Evolutionary conservation across 2,113 vertebrate genomes (phyloP).

Genomic region (Azemiops feae): DNA sequence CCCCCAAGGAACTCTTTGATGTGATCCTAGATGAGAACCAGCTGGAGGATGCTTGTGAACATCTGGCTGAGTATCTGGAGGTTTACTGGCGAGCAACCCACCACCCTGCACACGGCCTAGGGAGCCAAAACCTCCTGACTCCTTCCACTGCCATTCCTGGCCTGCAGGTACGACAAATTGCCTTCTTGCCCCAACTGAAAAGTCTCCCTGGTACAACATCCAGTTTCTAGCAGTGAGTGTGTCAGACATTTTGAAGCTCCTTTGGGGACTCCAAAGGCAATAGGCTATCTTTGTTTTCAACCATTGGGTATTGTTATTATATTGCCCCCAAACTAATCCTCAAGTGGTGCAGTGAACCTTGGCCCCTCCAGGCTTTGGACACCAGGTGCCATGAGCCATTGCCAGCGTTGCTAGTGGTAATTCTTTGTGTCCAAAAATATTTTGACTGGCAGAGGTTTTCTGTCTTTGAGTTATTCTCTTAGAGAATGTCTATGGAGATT

Average conservation of each 20-base stretch:
- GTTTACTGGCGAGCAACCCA: slow-evolving; percentile 95
- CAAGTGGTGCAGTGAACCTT: not conserved
- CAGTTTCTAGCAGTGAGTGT: too few relatives aligned
- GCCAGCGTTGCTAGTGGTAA: not conserved
- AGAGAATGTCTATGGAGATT: not conserved
- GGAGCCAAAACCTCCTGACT: slow-evolving; percentile 77
- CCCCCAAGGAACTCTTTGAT: slow-evolving; percentile 88
- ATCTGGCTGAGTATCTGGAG: slow-evolving; percentile 91
- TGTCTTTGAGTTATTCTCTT: not conserved
- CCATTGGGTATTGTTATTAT: not conserved
- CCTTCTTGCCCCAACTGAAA: not conserved
- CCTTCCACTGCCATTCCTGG: slow-evolving; percentile 84
- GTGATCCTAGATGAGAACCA: slow-evolving; percentile 97
- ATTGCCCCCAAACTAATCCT: not conserved
- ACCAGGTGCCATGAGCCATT: not conserved
- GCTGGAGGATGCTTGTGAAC: slow-evolving; percentile 91
- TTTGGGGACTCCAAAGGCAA: not conserved
- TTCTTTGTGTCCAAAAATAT: not conserved
- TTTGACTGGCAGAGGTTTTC: not conserved
- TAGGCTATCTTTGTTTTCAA: not conserved
- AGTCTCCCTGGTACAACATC: not conserved
- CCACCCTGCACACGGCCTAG: slow-evolving; percentile 79
- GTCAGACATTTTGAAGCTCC: not conserved
- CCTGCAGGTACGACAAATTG: slow-evolving; percentile 79
- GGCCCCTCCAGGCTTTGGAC: not conserved